Evolutionary conservation across 2,888 invertebrate genomes (phyloP).

Genomic region (Erebia palarica): DNA sequence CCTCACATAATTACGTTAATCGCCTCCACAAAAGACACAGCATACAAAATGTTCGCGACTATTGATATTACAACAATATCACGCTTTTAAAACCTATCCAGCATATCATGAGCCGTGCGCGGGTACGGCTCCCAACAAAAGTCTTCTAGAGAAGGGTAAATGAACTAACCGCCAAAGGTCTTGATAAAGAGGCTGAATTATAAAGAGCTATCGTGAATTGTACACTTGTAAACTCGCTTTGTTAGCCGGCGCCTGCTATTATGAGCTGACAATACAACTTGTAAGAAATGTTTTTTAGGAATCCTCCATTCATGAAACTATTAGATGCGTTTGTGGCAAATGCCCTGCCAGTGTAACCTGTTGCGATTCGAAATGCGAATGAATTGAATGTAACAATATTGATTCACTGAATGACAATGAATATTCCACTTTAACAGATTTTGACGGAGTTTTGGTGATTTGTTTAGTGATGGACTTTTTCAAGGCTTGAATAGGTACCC

Average conservation of each 20-base stretch:
- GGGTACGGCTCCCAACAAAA: slow-evolving; percentile 43
- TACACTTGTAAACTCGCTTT: slow-evolving; percentile 80
- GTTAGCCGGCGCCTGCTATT: slow-evolving; percentile 78
- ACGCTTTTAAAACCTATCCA: slow-evolving; percentile 76
- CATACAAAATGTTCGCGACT: slow-evolving; percentile 76
- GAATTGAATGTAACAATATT: slow-evolving; percentile 53
- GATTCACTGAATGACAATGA: slow-evolving; percentile 19
- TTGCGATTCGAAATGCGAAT: slow-evolving; percentile 55
- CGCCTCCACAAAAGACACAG: slow-evolving; percentile 70
- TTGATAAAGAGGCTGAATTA: slow-evolving; percentile 66
- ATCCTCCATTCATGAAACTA: slow-evolving; percentile 76
- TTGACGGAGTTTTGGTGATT: slow-evolving; percentile 7
- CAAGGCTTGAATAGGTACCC: too few species aligned
- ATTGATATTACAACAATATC: slow-evolving; percentile 80
- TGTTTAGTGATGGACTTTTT: not conserved
- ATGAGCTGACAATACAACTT: slow-evolving; percentile 79
- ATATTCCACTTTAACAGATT: slow-evolving; percentile 14
- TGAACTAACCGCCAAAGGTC: slow-evolving; percentile 59
- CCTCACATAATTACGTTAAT: slow-evolving; percentile 74
- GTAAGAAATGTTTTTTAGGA: slow-evolving; percentile 81
- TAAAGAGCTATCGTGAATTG: slow-evolving; percentile 80
- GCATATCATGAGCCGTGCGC: slow-evolving; percentile 53
- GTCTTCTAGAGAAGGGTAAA: slow-evolving; percentile 47
- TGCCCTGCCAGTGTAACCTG: slow-evolving; percentile 73
- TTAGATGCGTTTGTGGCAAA: slow-evolving; percentile 73